Evolutionary conservation across 2,113 vertebrate species (phyloP), one percentile per base, ranked within the genome.

Genomic region (Terrapene triunguis): DNA sequence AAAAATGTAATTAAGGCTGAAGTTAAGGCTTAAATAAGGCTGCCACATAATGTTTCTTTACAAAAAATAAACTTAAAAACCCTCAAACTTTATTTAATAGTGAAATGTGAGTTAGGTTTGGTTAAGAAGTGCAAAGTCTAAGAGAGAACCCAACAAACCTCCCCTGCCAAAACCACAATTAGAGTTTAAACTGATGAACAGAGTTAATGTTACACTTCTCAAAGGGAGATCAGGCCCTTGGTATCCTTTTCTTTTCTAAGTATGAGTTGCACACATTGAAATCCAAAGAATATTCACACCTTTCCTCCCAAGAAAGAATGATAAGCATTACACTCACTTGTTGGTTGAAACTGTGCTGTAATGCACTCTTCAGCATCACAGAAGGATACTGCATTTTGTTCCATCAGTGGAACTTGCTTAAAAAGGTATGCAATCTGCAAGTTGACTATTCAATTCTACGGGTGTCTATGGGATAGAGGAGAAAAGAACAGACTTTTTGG

Each of bases 381-480:
- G 38, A 76, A 76, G 10, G 74, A 38, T 44, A 44, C 24, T 76
- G 74, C 42, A 27, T 44, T 44, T 76, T 27, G 44, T 47, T 27
- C 74, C 38, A 47, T 78, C 24, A 22, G 65, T 72, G 42, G 42
- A 78, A 78, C 74, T 78, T 21, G 65, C 35, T 69, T 38, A 3
- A 21, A 69, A n/a, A 69, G 65, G 8, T 21, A 38, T 21, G 35
- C 19, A 72, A 22, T 72, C 65, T 22, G n/a, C 8, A 21, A 38
- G 65, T 5, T 72, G 65, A 16, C 47, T 47, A 78, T 27, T 78
- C 12, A 47, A 44, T 47, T 78, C 3, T 0, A 10, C 4, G 0
- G 0, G 1, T 5, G 4, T 4, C 0, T 0, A 0, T 17, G 32
- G 5, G 17, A 84, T 0, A 0, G 3, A 19, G 4, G 32, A 12